phyloP scores from a whole-genome alignment of 2,113 vertebrate species.

The Rhinopomastus cyanomelas region DNA sequence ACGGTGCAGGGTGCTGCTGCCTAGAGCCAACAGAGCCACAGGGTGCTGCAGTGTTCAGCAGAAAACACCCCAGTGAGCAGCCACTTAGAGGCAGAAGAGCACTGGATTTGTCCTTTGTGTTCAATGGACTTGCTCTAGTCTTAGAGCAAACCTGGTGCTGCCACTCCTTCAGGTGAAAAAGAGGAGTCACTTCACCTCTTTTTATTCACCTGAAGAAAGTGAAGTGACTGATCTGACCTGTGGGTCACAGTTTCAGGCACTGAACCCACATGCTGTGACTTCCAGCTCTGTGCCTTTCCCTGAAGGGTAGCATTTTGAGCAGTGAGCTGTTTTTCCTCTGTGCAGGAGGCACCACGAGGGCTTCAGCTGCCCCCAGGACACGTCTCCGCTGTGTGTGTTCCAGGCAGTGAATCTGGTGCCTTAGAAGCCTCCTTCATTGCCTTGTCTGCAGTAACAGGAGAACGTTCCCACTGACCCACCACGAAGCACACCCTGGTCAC shows the following conservation, averaged over 20 bases:
- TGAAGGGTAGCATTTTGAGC: fast-evolving
- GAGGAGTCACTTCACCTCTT: too few relatives aligned
- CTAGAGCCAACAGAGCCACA: not conserved
- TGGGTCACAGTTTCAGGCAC: not conserved
- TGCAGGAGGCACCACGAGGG: too few relatives aligned
- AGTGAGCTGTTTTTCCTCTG: too few relatives aligned
- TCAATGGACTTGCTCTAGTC: not conserved
- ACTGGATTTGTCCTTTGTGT: not conserved
- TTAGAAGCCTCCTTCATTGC: not conserved
- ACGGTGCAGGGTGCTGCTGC: not conserved
- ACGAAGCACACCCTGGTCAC: fast-evolving
- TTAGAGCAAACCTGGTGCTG: not conserved
- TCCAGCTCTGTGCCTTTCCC: not conserved
- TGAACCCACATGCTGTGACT: not conserved
- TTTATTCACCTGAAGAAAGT: too few relatives aligned
- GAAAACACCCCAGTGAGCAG: not conserved
- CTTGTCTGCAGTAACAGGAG: not conserved
- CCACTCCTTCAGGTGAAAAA: too few relatives aligned
- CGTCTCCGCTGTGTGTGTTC: not conserved
- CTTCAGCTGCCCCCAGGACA: not conserved
- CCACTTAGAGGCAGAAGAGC: too few relatives aligned
- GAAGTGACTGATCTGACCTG: not conserved
- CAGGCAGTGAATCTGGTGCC: not conserved
- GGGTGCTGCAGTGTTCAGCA: not conserved
- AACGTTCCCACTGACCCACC: too few relatives aligned